phyloP scores from a whole-genome alignment of 2,797 vertebrate species.

The Sitta carolinensis region DNA sequence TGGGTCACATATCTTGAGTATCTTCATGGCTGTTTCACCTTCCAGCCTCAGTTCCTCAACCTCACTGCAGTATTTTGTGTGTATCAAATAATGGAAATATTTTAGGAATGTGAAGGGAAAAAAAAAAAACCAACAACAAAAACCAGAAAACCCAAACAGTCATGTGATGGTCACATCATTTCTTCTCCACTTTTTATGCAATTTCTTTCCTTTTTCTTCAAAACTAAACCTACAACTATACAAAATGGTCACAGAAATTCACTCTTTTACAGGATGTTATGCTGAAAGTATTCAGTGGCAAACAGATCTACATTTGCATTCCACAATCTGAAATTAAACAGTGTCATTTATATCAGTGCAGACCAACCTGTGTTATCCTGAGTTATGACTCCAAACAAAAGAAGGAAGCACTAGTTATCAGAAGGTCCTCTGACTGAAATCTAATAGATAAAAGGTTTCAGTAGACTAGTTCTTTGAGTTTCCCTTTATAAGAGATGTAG shows the following conservation, averaged over 20 bases:
- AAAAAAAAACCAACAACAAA: background rate
- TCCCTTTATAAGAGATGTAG: background rate
- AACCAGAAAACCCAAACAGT: background rate
- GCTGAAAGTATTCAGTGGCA: background rate
- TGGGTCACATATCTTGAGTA: background rate
- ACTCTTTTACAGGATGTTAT: background rate
- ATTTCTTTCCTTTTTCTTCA: background rate
- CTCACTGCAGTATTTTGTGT: background rate
- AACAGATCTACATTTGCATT: background rate
- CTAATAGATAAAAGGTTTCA: background rate
- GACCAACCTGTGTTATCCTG: background rate
- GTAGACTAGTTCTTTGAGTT: background rate
- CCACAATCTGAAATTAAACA: background rate
- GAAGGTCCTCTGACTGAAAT: background rate
- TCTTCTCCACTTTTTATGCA: background rate
- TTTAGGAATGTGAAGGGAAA: background rate
- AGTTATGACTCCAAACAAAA: background rate
- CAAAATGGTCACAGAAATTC: background rate
- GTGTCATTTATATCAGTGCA: background rate
- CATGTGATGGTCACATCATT: background rate
- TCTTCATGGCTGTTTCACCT: conserved; percentile 25
- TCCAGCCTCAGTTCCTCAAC: background rate
- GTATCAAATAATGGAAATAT: background rate
- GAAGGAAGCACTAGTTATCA: background rate
- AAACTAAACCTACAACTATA: background rate